Percentiles rank a stretch among this genome's conserved stretches.
phyloP scores from a whole-genome alignment of 2,113 vertebrate genomes.

The Barnardius zonarius region DNA sequence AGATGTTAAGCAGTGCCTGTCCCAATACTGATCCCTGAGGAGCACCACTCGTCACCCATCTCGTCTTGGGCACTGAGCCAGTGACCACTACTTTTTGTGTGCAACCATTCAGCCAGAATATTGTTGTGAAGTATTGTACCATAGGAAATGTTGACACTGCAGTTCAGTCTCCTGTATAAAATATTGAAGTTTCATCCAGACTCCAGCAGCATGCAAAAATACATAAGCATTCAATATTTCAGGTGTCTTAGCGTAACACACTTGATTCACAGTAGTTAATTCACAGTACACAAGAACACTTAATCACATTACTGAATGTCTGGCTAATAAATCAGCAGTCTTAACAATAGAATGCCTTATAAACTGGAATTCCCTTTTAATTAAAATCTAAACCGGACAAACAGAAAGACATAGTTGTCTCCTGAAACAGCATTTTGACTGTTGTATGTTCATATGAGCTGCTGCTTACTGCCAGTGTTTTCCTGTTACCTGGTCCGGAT shows the following conservation, averaged over 20 bases:
- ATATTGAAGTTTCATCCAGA: neutral
- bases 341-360: neutral
- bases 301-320: neutral
- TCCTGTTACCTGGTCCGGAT: neutral
- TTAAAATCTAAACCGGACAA: neutral
- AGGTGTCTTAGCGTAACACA: rapidly evolving
- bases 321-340: neutral
- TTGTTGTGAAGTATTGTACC: neutral
- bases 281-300: neutral
- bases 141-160: neutral
- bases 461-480: neutral
- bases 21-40: too few species aligned
- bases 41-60: too few species aligned
- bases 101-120: too few species aligned
- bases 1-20: too few species aligned
- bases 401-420: neutral
- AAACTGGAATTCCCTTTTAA: neutral
- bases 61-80: too few species aligned
- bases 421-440: neutral
- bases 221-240: neutral
- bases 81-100: too few species aligned
- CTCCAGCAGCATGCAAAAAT: neutral
- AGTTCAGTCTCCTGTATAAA: neutral
- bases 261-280: neutral
- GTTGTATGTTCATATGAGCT: neutral